Evolutionary conservation across 2,888 invertebrate genomes (phyloP).

Genomic region (Rhyacophila evoluta): DNA sequence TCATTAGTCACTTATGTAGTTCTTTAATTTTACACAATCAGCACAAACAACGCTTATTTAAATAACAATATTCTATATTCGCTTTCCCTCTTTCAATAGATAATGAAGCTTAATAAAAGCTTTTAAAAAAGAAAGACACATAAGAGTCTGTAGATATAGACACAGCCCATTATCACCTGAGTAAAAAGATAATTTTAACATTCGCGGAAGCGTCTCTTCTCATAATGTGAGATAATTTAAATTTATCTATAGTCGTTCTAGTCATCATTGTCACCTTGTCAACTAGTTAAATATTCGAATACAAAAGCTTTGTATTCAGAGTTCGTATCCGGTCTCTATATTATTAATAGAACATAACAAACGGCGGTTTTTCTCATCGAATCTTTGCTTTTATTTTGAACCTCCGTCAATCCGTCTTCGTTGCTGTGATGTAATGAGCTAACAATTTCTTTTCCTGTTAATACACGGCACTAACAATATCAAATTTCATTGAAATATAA

Average conservation of each 20-base stretch:
- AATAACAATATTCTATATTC: no score
- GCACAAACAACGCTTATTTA: no score
- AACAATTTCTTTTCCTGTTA: constrained; percentile 32
- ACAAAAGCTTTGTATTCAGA: constrained; percentile 10
- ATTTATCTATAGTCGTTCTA: neutral
- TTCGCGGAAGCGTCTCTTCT: neutral
- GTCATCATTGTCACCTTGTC: constrained; percentile 48
- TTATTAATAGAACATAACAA: constrained; percentile 23
- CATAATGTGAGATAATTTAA: neutral
- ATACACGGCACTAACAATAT: neutral
- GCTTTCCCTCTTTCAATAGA: no score
- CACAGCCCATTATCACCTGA: no score
- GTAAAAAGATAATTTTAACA: no score
- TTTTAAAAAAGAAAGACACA: no score
- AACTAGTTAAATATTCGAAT: neutral
- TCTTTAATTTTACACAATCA: no score
- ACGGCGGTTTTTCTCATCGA: neutral
- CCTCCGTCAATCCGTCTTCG: constrained; percentile 42
- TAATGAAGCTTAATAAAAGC: no score
- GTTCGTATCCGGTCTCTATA: constrained; percentile 51
- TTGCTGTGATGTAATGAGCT: no score
- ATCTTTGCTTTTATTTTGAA: constrained; percentile 42
- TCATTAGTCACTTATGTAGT: no score
- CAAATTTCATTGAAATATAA: neutral
- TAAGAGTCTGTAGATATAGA: no score